Percentiles rank a stretch among this genome's conserved stretches.
phyloP scores from a whole-genome alignment of 2,113 vertebrate genomes.

The Sus scrofa region DNA sequence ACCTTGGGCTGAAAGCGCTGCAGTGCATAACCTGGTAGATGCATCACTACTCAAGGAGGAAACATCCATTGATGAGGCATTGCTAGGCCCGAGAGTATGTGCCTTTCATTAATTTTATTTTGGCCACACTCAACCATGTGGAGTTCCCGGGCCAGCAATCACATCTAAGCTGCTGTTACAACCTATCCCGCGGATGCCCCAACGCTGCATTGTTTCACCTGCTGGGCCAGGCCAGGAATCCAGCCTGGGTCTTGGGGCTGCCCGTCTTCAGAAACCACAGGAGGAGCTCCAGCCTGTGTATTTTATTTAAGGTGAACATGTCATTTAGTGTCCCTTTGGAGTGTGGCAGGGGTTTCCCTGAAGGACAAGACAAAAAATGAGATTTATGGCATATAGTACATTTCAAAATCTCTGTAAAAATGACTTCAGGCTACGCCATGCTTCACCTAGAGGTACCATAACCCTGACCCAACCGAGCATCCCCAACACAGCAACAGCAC shows the following conservation, averaged over 20 bases:
- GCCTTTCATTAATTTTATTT: too few species aligned
- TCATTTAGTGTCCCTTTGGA: neutral
- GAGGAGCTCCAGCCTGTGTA: too few species aligned
- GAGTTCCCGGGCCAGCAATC: too few species aligned
- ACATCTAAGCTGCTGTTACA: too few species aligned
- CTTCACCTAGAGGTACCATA: neutral
- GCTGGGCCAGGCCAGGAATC: too few species aligned
- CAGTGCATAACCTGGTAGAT: too few species aligned
- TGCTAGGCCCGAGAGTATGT: neutral
- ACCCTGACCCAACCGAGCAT: neutral
- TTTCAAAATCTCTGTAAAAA: neutral
- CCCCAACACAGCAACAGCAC: neutral
- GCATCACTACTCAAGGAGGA: neutral
- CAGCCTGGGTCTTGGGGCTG: too few species aligned
- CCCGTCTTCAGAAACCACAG: too few species aligned
- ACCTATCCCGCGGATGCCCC: too few species aligned
- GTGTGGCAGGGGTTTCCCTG: neutral
- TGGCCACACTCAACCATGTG: too few species aligned
- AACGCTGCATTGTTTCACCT: too few species aligned
- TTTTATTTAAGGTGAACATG: neutral
- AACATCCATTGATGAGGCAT: fast-evolving
- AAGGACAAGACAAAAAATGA: neutral
- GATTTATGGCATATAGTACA: neutral
- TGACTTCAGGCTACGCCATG: neutral
- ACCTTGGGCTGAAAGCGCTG: fast-evolving